Conservation (phyloP, 2,113 vertebrate genomes). For the Fregetta grallaria region DNA sequence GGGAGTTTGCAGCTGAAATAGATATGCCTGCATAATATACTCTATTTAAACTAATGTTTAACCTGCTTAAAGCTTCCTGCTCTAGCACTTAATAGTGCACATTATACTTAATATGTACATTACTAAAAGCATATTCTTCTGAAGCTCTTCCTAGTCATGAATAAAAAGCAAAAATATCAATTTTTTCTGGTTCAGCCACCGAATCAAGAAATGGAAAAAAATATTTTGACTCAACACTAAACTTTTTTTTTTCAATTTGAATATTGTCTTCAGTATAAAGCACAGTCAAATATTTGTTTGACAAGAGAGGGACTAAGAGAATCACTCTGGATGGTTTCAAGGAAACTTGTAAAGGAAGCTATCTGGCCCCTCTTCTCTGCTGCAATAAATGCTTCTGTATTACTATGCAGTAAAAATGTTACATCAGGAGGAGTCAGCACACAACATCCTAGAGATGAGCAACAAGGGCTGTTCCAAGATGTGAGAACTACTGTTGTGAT, state of each 20-base stretch:
- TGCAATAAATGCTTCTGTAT: not conserved
- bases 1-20: not conserved
- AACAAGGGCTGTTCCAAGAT: not conserved
- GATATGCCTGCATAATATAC: not conserved
- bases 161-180: not conserved
- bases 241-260: not conserved
- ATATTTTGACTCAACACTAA: not conserved
- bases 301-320: not conserved
- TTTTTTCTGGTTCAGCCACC: not conserved
- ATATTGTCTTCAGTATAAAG: not conserved
- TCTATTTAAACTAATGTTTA: not conserved
- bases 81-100: not conserved
- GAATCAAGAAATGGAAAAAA: not conserved
- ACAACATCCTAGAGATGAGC: not conserved
- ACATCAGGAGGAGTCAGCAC: not conserved
- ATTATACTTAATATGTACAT: not conserved
- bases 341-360: not conserved
- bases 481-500: not conserved
- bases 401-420: not conserved
- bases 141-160: not conserved
- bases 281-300: not conserved
- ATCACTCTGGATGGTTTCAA: not conserved
- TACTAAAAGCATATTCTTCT: not conserved
- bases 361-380: not conserved
- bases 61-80: not conserved